A percentile compares a stretch with the other conserved stretches of the same genome.
Evolutionary conservation across 2,113 vertebrate genomes (phyloP).

Genomic region (Illadopsis cleaveri): DNA sequence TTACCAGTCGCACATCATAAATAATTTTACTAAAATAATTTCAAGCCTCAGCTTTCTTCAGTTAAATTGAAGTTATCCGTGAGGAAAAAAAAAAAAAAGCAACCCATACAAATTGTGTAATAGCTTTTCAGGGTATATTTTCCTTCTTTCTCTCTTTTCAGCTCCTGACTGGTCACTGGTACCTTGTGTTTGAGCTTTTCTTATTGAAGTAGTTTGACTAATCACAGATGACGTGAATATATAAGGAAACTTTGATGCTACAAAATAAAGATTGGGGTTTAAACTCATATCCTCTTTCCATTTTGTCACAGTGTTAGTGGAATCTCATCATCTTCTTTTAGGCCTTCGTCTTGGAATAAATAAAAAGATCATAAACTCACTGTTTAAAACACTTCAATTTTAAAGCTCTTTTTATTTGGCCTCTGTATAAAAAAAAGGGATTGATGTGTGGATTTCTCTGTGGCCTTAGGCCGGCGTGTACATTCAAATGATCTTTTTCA

Average conservation of each 20-base stretch:
- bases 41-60: background rate
- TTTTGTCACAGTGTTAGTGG: background rate
- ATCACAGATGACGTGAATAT: accelerated
- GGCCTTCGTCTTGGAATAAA: background rate
- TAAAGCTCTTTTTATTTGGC: background rate
- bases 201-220: background rate
- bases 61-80: background rate
- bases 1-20: background rate
- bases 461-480: background rate
- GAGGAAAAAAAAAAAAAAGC: background rate
- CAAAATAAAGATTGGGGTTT: background rate
- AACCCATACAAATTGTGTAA: background rate
- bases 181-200: background rate
- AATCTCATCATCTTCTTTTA: background rate
- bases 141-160: background rate
- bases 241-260: background rate
- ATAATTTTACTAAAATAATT: background rate
- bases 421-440: background rate
- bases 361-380: background rate
- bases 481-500: background rate
- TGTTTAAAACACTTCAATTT: background rate
- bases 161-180: background rate
- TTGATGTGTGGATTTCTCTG: background rate
- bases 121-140: background rate
- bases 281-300: background rate